Evolutionary conservation across 2,797 vertebrate species (phyloP), one percentile per base, ranked within the genome.

Genomic region (Mycteria americana): DNA sequence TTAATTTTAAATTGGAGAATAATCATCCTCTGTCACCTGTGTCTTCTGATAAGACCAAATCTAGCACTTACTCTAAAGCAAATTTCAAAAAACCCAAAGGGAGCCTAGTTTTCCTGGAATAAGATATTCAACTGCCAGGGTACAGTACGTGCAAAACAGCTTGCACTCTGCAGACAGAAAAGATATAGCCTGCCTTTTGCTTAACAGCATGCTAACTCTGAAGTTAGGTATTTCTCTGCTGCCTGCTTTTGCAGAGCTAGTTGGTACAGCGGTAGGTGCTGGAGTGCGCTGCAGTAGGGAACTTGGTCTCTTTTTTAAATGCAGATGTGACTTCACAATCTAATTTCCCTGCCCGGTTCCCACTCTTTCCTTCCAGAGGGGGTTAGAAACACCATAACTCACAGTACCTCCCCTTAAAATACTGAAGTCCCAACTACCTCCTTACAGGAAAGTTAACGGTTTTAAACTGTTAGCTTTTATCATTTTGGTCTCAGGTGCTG

Each of bases 341-440:
- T 43, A 43, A 18, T 25, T 10, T 5, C 15, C 8, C 4, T 39
- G 37, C 11, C 4, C 23, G 0, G 0, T 53, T 45, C 15, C 4
- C 27, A 13, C 19, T 57, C 19, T n/a, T 46, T n/a, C 30, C 45
- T 65, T 87, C 41, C 51, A 24, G 18, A 64, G 48, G n/a, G 7
- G 13, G 63, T 45, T 45, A 51, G 54, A 37, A 50, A 37, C 48
- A 57, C 33, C 7, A 0, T 41, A 59, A 54, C 11, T 77, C 18
- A 35, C 22, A 76, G 9, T 14, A 45, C 3, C 19, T 57, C 51
- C 30, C 18, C 17, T n/a, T n/a, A 39, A 51, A 72, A 53, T 39
- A 46, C 43, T 31, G 18, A 57, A 17, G 21, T 35, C 62, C 25
- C 28, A 68, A 9, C 39, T 63, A 37, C 24, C 8, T 21, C 28